Base-by-base conservation (phyloP, 64 coral and sea anemone genomes). In the Pocillopora damicornis region DNA sequence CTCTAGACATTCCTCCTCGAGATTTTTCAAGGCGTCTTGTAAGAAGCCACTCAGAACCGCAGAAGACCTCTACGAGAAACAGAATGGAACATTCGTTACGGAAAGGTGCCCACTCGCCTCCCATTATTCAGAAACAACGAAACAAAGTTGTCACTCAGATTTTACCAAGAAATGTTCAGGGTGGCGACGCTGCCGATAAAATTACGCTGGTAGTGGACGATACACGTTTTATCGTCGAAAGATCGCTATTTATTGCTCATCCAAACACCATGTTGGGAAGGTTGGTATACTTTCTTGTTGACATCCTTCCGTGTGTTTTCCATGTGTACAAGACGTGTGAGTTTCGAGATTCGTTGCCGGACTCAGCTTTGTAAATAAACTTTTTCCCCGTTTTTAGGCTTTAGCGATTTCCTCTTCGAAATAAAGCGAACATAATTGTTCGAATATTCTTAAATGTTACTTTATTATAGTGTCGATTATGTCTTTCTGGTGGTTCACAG, bases 221-320 rank as follows among this genome's bases (percentile, higher is more conserved):
- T 37, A 99, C 97, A 37, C 83, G 97, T 57, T 99, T 99, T 89
- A 90, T 99, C 60, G 97, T 99, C 0, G 97, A 99, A 17, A 87
- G 93, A 79, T 92, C 93, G 42, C 76, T 99, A 22, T 99, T 99
- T 86, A 89, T 79, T 9, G 93, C 97, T 75, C 90, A 92, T 23
- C 97, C 97, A 76, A 99, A 95, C 75, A 99, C 97, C 59, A 99
- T 99, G 97, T 75, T 99, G 30, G 93, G 93, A 76, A 95, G 97
- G 97, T 99, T 77, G 36, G 84, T 58, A 58, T 15, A 20, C 38
- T 59, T 22, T 60, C 58, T 63, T 74, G 56, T 86, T 76, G 88
- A 79, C 62, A n/a, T 89, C 37, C 23, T 35, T 87, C 23, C 12
- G 22, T 75, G 37, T 7, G 7, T 4, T 51, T 51, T 4, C 2